Base-by-base conservation (phyloP, 2,113 vertebrate genomes). In the Corythoichthys haematopterus region DNA sequence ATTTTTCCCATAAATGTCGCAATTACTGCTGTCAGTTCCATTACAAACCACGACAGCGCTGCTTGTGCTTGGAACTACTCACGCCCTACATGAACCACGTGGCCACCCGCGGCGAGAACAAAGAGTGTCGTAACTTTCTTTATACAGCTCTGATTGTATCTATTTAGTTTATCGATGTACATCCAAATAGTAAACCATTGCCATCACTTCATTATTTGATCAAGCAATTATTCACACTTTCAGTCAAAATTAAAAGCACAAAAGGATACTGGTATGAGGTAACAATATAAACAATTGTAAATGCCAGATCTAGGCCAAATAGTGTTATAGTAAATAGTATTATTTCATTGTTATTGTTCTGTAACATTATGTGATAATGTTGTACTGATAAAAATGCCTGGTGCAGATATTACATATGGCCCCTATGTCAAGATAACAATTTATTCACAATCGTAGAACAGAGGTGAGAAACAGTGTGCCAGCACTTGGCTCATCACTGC, bases 401-500 rank as follows among this genome's bases (percentile, higher is more conserved):
- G 75, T 85, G 67, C 67, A 86, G 80, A 87, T 83, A 81, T 85
- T 76, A 85, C 82, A 76, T 71, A 71, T 79, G 81, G 80, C 68
- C 4, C 20, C 50, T 80, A 80, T 83, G 78, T 69, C 82, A 84
- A 85, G 66, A 83, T 85, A 76, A 78, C 84, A 81, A 90, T 89
- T 85, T 77, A 84, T 88, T 82, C 75, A 68, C 66, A 74, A 66
- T 73, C 65, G 64, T 73, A 75, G 77, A 58, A 78, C 38, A 64
- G 64, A 78, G 53, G 58, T 69, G 15, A 75, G 70, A 60, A 71
- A 64, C 55, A 35, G 37, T 64, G 65, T 73, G 71, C 59, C 48
- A 59, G 50, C 13, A 43, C 61, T 50, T 68, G 52, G 55, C 57
- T 64, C 61, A 75, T 70, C 64, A 66, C 43, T 5, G 10, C 66